phyloP scores from a whole-genome alignment of 1,140 invertebrate species.

The Ips typographus region DNA sequence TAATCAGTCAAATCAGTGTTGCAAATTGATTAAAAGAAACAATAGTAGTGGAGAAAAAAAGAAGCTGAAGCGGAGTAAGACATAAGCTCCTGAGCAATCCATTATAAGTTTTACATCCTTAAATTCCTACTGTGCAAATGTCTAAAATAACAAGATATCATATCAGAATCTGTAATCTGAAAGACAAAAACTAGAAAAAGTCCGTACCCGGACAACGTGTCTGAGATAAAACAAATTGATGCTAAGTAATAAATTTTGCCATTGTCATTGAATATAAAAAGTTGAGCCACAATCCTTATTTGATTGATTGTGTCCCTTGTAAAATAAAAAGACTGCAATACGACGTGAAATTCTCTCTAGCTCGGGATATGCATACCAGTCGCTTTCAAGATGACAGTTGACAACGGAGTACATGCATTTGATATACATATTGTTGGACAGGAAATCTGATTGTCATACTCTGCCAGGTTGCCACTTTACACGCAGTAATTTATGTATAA shows the following conservation, averaged over 20 bases:
- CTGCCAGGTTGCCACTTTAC: slow-evolving; percentile 13
- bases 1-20: too few relatives aligned
- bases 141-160: slow-evolving; percentile 34
- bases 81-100: slow-evolving; percentile 25
- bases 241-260: slow-evolving; percentile 36
- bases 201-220: slow-evolving; percentile 26
- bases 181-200: slow-evolving; percentile 34
- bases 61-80: too few relatives aligned
- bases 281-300: slow-evolving; percentile 32
- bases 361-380: slow-evolving; percentile 30
- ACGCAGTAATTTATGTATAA: background rate
- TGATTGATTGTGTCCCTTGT: slow-evolving; percentile 35
- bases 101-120: slow-evolving; percentile 26
- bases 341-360: slow-evolving; percentile 28
- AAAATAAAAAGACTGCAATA: slow-evolving; percentile 30
- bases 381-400: slow-evolving; percentile 34
- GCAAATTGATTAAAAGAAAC: too few relatives aligned
- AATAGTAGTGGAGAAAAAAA: too few relatives aligned
- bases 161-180: slow-evolving; percentile 33
- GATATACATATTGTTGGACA: slow-evolving; percentile 34
- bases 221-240: slow-evolving; percentile 36
- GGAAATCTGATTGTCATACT: slow-evolving; percentile 33
- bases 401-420: slow-evolving; percentile 31
- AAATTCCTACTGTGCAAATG: slow-evolving; percentile 28
- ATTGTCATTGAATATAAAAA: slow-evolving; percentile 36